phyloP scores from a whole-genome alignment of 2,797 vertebrate species.

The Mormyrus hasselquistii region DNA sequence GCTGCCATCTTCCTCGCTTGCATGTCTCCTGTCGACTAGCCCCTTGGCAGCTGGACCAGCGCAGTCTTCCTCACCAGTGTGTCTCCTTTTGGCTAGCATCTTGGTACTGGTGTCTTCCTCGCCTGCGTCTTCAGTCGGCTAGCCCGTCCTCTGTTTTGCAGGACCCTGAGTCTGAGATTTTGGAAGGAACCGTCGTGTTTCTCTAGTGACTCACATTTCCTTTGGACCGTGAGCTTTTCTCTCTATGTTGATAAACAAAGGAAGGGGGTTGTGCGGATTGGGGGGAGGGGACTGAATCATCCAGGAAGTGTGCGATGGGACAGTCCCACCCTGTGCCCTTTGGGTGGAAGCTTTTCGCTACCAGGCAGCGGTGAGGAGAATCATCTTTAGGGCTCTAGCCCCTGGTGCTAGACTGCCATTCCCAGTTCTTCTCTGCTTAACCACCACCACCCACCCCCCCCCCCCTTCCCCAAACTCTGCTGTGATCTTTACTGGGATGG shows the following conservation, averaged over 20 bases:
- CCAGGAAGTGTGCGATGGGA: constrained; percentile 36
- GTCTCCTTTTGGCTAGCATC: background rate
- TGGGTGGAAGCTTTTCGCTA: background rate
- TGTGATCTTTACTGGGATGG: background rate
- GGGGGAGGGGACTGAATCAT: constrained; percentile 50
- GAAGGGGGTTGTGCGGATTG: constrained; percentile 30
- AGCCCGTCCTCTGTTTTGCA: background rate
- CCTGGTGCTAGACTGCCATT: background rate
- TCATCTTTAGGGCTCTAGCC: background rate
- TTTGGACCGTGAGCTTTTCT: constrained; percentile 64
- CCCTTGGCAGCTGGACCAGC: background rate
- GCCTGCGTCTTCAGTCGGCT: background rate
- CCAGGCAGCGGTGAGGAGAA: background rate
- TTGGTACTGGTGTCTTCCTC: background rate
- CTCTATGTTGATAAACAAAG: constrained; percentile 63
- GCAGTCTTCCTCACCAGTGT: no score
- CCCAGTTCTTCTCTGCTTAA: background rate
- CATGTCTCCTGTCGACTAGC: background rate
- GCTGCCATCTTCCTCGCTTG: no score
- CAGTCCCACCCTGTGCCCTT: background rate
- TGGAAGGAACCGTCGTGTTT: constrained; percentile 68
- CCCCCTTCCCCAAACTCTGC: background rate
- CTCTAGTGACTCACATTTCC: constrained; percentile 75
- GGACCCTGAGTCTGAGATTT: constrained; percentile 51
- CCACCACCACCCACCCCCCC: background rate